These are phyloP conservation scores for Lophius americanus DNA, from an alignment of 2,797 vertebrate genomes.

Conservation along the genomic window DNA sequence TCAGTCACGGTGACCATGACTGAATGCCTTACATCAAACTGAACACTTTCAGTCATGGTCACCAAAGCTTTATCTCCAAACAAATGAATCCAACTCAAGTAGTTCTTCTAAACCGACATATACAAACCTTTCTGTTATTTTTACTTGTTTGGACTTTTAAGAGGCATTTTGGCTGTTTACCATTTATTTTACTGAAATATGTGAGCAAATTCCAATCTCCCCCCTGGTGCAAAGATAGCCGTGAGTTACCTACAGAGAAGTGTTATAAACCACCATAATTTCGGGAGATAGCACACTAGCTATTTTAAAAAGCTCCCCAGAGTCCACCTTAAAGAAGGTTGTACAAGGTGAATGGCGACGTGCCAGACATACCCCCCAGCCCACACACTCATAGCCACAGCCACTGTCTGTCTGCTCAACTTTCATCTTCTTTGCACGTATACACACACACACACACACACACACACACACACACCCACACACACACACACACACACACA, in stretches of 20 bases:
- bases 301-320: conserved; percentile 47
- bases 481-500: not conserved
- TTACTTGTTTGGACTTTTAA: not conserved
- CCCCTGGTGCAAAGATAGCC: conserved; percentile 8
- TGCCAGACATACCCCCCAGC: conserved; percentile 10
- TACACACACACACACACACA: not conserved
- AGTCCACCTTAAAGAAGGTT: conserved; percentile 34
- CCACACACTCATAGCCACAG: conserved; percentile 21
- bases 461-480: too few species aligned
- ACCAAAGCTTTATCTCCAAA: too few species aligned
- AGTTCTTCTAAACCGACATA: not conserved
- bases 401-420: conserved; percentile 10
- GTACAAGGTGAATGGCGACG: conserved; percentile 26
- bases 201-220: not conserved
- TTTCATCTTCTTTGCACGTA: conserved; percentile 18
- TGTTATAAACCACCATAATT: conserved; percentile 30
- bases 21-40: not conserved
- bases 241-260: conserved; percentile 26
- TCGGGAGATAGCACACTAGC: conserved; percentile 19
- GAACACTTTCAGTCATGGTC: not conserved
- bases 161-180: conserved; percentile 3
- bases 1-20: too few species aligned
- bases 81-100: too few species aligned
- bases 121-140: not conserved
- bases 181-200: conserved; percentile 3